These are phyloP conservation scores for Paramisgurnus dabryanus DNA, from an alignment of 2,113 vertebrate species.

Conservation along the genomic window DNA sequence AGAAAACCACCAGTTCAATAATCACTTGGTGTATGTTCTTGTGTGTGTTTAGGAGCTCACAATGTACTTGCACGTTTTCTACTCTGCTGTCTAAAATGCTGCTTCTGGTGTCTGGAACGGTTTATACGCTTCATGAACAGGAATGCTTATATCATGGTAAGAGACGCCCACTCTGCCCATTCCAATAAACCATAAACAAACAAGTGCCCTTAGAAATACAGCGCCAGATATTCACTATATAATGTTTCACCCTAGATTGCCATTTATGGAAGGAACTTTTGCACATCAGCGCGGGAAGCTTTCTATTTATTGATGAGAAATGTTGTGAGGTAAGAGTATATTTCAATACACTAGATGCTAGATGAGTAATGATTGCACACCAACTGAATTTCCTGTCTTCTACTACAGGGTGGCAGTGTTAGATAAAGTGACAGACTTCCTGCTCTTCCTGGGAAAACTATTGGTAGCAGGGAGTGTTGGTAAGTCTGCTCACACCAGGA, in stretches of 20 bases:
- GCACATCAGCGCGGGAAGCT: conserved; percentile 84
- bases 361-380: neutral
- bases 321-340: conserved; percentile 79
- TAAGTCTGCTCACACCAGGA: conserved; percentile 64
- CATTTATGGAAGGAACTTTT: conserved; percentile 91
- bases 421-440: conserved; percentile 89
- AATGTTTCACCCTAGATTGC: conserved; percentile 78
- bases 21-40: conserved; percentile 26
- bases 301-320: conserved; percentile 93
- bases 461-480: conserved; percentile 86
- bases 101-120: conserved; percentile 94
- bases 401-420: conserved; percentile 84
- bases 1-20: conserved; percentile 34
- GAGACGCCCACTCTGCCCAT: conserved; percentile 46
- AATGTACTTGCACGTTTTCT: conserved; percentile 81
- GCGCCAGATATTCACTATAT: neutral
- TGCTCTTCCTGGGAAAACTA: conserved; percentile 88
- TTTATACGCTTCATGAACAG: conserved; percentile 89
- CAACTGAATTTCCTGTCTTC: neutral
- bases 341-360: neutral
- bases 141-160: conserved; percentile 94
- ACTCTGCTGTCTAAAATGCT: conserved; percentile 86
- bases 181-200: neutral
- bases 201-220: no score
- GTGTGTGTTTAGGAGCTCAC: conserved; percentile 72